Conservation (phyloP, 2,888 invertebrate species). For the Nematopogon swammerdamellus region DNA sequence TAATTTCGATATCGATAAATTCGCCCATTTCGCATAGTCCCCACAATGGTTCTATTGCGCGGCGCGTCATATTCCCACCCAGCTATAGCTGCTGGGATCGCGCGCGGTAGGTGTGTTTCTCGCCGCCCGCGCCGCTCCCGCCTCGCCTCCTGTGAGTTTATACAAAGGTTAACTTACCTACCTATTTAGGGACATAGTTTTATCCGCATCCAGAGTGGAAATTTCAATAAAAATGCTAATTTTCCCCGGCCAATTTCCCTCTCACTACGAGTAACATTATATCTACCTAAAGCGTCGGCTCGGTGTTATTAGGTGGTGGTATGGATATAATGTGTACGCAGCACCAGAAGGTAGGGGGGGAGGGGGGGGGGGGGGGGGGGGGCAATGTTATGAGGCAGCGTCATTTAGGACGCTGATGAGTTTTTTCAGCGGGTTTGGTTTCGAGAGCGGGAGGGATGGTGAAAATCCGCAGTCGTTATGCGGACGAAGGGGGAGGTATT, state of each 20-base stretch:
- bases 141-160: slow-evolving; percentile 14
- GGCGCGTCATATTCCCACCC: background rate
- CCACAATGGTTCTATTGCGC: background rate
- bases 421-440: background rate
- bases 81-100: background rate
- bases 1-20: background rate
- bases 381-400: background rate
- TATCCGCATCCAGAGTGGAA: slow-evolving; percentile 45
- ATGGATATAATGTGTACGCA: slow-evolving; percentile 1
- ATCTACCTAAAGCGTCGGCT: background rate
- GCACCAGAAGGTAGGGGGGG: background rate
- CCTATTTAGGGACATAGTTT: slow-evolving; percentile 45
- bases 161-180: slow-evolving; percentile 32
- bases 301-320: slow-evolving; percentile 1
- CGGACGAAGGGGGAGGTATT: background rate
- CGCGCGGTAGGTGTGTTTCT: background rate
- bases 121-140: background rate
- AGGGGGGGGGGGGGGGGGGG: too few species aligned
- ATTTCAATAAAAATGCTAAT: slow-evolving; percentile 56
- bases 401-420: background rate
- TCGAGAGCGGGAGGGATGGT: background rate
- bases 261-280: slow-evolving; percentile 12
- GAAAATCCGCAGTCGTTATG: background rate
- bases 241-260: slow-evolving; percentile 41
- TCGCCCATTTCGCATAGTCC: background rate